Conservation (phyloP, 2,113 vertebrate genomes). For the Melanostigma gelatinosum region DNA sequence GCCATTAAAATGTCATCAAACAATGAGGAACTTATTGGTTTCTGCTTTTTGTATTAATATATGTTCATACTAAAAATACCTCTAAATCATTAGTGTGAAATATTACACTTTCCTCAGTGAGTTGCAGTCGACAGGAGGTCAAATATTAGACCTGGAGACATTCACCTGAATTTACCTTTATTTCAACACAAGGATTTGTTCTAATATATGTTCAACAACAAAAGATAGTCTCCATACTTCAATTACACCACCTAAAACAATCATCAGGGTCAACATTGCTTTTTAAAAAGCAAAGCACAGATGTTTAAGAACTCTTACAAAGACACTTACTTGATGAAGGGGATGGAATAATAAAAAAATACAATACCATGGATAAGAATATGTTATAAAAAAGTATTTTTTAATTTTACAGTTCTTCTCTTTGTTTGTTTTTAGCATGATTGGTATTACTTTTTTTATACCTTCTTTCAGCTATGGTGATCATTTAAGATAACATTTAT, state of each 20-base stretch:
- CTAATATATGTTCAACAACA: neutral
- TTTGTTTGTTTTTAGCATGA: neutral
- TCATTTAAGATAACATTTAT: neutral
- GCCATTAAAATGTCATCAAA: neutral
- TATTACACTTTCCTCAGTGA: neutral
- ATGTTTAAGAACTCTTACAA: neutral
- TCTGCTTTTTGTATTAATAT: neutral
- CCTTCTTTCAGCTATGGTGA: neutral
- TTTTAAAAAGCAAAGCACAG: neutral
- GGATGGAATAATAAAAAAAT: neutral
- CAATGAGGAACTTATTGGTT: neutral
- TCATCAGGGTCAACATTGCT: neutral
- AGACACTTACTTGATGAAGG: neutral
- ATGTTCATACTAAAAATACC: neutral
- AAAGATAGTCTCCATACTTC: neutral
- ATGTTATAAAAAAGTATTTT: neutral
- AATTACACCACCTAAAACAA: neutral
- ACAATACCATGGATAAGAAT: neutral
- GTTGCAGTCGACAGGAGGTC: neutral
- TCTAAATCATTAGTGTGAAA: neutral
- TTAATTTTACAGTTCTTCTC: neutral
- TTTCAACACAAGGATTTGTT: neutral
- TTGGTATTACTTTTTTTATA: neutral
- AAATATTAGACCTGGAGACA: neutral
- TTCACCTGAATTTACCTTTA: neutral